Evolutionary conservation across 1,140 invertebrate genomes (phyloP).

Genomic region (Leptoteleia sp.): DNA sequence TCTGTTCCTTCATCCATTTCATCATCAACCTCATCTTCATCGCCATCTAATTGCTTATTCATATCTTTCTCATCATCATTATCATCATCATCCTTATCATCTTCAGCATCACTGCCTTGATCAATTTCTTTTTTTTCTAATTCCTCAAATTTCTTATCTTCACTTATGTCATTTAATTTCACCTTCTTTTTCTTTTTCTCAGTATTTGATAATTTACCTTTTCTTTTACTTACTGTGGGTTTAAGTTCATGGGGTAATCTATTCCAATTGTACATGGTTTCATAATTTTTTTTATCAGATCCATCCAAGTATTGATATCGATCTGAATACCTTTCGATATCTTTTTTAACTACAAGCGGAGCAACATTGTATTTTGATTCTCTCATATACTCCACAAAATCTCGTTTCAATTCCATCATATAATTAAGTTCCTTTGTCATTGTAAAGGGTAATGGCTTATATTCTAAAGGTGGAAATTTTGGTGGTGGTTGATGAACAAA

Average conservation of each 20-base stretch:
- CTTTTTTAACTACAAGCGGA: slow-evolving; percentile 80
- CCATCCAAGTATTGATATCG: slow-evolving; percentile 81
- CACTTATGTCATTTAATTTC: slow-evolving; percentile 74
- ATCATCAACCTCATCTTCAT: slow-evolving; percentile 83
- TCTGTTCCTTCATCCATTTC: slow-evolving; percentile 89
- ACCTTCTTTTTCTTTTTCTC: slow-evolving; percentile 59
- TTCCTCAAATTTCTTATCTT: slow-evolving; percentile 82
- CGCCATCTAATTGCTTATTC: slow-evolving; percentile 74
- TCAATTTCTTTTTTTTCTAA: slow-evolving; percentile 83
- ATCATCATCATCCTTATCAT: slow-evolving; percentile 81
- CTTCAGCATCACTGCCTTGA: slow-evolving; percentile 78
- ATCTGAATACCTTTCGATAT: slow-evolving; percentile 86
- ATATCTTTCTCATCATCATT: slow-evolving; percentile 80
- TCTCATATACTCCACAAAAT: slow-evolving; percentile 83
- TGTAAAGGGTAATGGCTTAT: slow-evolving; percentile 83
- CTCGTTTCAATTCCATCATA: slow-evolving; percentile 83
- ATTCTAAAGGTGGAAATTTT: slow-evolving; percentile 84
- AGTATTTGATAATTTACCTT: too few relatives aligned
- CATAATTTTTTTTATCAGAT: slow-evolving; percentile 75
- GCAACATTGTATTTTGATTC: slow-evolving; percentile 81
- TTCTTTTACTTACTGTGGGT: slow-evolving; percentile 74
- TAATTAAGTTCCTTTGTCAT: slow-evolving; percentile 81
- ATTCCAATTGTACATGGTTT: slow-evolving; percentile 81
- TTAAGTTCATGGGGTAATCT: slow-evolving; percentile 83
- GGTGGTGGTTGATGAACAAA: slow-evolving; percentile 85